Evolutionary conservation across 1,140 invertebrate genomes (phyloP), one percentile per base, ranked within the genome.

Genomic region (Bombus sylvicola): DNA sequence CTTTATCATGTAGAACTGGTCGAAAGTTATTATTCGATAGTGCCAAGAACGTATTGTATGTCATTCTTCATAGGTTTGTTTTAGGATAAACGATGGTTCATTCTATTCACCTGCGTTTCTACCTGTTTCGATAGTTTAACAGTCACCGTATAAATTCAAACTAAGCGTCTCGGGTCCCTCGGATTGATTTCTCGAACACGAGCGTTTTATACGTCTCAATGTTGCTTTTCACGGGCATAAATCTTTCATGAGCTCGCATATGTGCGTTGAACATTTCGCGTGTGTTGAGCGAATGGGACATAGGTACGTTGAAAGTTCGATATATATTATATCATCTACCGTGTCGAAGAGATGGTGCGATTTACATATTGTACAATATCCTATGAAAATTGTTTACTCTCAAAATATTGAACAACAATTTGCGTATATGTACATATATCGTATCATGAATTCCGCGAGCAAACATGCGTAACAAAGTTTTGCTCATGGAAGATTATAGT

Each of bases 21-120:
- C 62, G 80, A 75, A 87, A 92, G 89, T 92, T 90, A 91, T 91
- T 86, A 71, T 77, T 82, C 87, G 88, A 92, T 88, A 84, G 71
- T 81, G 83, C 69, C 91, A 92, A 90, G 87, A 89, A 86, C 87
- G 86, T 83, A 69, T 88, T 87, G 86, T 88, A 89, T 80, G 87
- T 91, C 89, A 86, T 90, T 90, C 89, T 66, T 41, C 73, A 81
- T 76, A 79, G 76, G 64, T 62, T 83, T 83, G 76, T 91, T 86
- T 83, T 76, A 90, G 81, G 81, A 87, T 90, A 91, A 91, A 91
- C 86, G 89, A 91, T 86, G 80, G 72, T 28, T 47, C 76, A 31
- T 39, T 34, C 66, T 13, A 43, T 31, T 78, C 39, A 6, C 13
- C 9, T 22, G 43, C 66, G 68, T 57, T 64, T 39, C 66, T 37